Evolutionary conservation across 92 coral and sea anemone species (phyloP).

Genomic region (Palythoa heliodiscus): DNA sequence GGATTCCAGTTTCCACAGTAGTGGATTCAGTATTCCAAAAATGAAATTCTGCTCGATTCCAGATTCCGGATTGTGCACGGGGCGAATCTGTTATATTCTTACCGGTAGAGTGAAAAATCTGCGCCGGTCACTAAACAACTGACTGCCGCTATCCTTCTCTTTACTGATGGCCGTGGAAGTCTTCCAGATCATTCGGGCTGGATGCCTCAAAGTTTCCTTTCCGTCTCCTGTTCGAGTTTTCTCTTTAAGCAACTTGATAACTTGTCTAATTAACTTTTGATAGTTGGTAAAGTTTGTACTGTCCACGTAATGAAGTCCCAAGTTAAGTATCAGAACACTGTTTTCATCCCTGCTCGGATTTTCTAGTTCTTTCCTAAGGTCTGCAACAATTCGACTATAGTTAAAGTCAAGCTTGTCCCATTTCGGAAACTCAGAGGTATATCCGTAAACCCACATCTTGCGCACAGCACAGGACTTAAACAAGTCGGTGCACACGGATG

Average conservation of each 20-base stretch:
- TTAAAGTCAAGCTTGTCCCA: constrained; percentile 80
- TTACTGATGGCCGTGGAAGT: constrained; percentile 85
- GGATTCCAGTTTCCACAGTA: too few relatives aligned
- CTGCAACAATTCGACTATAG: constrained; percentile 56
- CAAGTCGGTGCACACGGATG: constrained; percentile 70
- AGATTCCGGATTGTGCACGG: background rate
- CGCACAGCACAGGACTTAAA: constrained; percentile 79
- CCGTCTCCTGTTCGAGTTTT: constrained; percentile 12
- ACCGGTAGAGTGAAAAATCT: constrained; percentile 86
- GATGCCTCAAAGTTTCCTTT: constrained; percentile 44
- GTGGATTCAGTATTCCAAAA: too few relatives aligned
- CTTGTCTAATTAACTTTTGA: constrained; percentile 57
- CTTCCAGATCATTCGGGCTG: constrained; percentile 83
- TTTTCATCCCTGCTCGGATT: constrained; percentile 75
- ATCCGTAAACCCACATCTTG: constrained; percentile 88
- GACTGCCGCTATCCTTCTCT: constrained; percentile 77
- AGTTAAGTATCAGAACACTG: constrained; percentile 80
- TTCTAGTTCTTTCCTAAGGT: constrained; percentile 60
- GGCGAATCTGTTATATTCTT: constrained; percentile 8
- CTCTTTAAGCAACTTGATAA: constrained; percentile 59
- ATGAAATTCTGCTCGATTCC: too few relatives aligned
- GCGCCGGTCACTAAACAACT: constrained; percentile 69
- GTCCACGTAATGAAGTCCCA: constrained; percentile 83
- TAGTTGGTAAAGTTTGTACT: constrained; percentile 69
- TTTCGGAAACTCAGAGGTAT: constrained; percentile 54